Evolutionary conservation across 2,888 invertebrate genomes (phyloP), one percentile per base, ranked within the genome.

Genomic region (Deilephila porcellus): DNA sequence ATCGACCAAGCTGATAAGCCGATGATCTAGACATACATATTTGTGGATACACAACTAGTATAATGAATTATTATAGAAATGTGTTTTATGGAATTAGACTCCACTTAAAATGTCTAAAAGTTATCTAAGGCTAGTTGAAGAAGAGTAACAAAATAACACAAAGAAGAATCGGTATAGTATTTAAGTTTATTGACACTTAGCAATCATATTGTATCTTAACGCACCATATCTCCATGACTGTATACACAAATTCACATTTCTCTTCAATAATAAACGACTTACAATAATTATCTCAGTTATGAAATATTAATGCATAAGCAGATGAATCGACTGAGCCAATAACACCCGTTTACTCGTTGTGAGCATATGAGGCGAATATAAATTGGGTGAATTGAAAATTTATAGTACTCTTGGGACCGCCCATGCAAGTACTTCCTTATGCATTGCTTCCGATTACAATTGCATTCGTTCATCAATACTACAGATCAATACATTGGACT

Each of bases 381-480:
- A 86, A 85, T 86, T 86, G 75, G 78, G 79, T 72, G 14, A 60
- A 81, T 83, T 84, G 79, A 80, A 84, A 85, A 85, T 88, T 85
- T 85, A 88, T 85, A 84, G 82, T 85, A 80, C 71, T 76, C 72
- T 62, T 45, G 71, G 60, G 60, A 34, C 62, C 25, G 20, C 74
- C 79, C 78, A 81, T 77, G 79, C 79, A 76, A 74, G 76, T 79
- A 71, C 76, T 85, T 83, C 76, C 80, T 79, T 86, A 85, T 86
- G 84, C 88, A 88, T 87, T 83, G 82, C 82, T 71, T 83, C 83
- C 77, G 76, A 82, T 83, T 80, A 76, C 60, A 76, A 77, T 81
- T 78, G 79, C 79, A 80, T 45, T 59, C 79, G 80, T 45, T 59
- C 20, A 17, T 29, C n/a, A 60, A 37, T 11, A 37, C 34, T 32